Conservation (phyloP, 2,888 invertebrate genomes). For the Crossocerus cetratus region DNA sequence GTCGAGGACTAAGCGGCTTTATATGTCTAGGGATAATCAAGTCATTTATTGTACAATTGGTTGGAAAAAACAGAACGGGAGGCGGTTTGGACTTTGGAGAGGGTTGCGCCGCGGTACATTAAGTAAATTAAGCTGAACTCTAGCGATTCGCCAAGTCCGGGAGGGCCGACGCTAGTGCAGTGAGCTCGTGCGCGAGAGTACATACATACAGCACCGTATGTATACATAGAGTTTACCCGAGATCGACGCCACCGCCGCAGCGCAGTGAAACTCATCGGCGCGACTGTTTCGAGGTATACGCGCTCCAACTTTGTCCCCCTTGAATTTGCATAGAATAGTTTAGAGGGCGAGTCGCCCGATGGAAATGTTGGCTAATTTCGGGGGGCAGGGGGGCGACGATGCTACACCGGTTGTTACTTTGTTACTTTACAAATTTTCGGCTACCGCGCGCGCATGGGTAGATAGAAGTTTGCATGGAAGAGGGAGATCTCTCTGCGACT, state of each 20-base stretch:
- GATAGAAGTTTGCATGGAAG: no score
- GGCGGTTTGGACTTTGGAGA: background rate
- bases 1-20: constrained; percentile 33
- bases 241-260: background rate
- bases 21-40: constrained; percentile 30
- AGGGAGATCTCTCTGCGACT: no score
- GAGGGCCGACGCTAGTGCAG: no score
- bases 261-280: background rate
- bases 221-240: background rate
- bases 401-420: constrained; percentile 36
- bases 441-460: background rate
- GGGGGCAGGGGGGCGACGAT: constrained; percentile 12
- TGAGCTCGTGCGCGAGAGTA: no score
- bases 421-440: constrained; percentile 48
- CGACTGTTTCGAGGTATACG: background rate
- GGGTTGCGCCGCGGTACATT: background rate
- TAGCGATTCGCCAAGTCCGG: background rate
- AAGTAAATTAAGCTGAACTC: background rate
- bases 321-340: constrained; percentile 31
- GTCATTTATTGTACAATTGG: constrained; percentile 44
- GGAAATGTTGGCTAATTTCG: constrained; percentile 45
- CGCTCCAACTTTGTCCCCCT: constrained; percentile 5
- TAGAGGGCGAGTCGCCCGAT: constrained; percentile 19
- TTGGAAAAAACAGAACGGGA: background rate
- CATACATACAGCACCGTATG: no score